These are phyloP conservation scores for Mastomys natalensis DNA, from an alignment of 2,113 vertebrate species.

Conservation along the genomic window DNA sequence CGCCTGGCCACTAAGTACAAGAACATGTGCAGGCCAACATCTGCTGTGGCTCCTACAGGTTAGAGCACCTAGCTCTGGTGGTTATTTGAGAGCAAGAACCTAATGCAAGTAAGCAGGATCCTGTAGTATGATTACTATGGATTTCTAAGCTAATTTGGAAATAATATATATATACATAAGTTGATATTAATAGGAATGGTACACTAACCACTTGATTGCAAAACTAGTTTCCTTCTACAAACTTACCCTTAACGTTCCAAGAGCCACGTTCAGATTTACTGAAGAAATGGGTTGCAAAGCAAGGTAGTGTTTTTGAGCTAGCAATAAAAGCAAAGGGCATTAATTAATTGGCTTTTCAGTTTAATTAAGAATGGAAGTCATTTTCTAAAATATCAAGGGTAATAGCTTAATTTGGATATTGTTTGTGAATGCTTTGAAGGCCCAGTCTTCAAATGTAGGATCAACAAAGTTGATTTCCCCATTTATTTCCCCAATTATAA, in stretches of 20 bases:
- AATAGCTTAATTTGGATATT: slow-evolving; percentile 51
- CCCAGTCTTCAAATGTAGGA: slow-evolving; percentile 44
- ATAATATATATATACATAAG: slow-evolving; percentile 24
- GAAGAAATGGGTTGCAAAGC: neutral
- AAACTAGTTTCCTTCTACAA: slow-evolving; percentile 51
- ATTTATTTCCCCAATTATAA: slow-evolving; percentile 55
- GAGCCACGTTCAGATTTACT: slow-evolving; percentile 36
- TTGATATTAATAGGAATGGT: slow-evolving; percentile 26
- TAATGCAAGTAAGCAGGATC: slow-evolving; percentile 21
- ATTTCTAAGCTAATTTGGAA: slow-evolving; percentile 53
- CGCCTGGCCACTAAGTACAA: neutral
- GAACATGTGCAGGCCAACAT: neutral
- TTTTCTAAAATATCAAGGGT: slow-evolving; percentile 51
- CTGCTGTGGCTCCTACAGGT: neutral
- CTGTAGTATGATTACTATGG: slow-evolving; percentile 8
- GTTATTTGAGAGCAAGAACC: neutral
- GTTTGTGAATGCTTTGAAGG: slow-evolving; percentile 18
- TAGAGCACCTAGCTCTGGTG: neutral
- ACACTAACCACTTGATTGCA: slow-evolving; percentile 36
- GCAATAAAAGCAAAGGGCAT: neutral
- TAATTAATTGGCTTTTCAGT: slow-evolving; percentile 31
- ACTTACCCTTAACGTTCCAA: slow-evolving; percentile 12
- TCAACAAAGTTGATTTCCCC: no score
- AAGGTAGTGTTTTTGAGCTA: slow-evolving; percentile 34
- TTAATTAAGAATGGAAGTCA: neutral